Evolutionary conservation across 2,888 invertebrate genomes (phyloP), one percentile per base, ranked within the genome.

Genomic region (Dynastes hyllus): DNA sequence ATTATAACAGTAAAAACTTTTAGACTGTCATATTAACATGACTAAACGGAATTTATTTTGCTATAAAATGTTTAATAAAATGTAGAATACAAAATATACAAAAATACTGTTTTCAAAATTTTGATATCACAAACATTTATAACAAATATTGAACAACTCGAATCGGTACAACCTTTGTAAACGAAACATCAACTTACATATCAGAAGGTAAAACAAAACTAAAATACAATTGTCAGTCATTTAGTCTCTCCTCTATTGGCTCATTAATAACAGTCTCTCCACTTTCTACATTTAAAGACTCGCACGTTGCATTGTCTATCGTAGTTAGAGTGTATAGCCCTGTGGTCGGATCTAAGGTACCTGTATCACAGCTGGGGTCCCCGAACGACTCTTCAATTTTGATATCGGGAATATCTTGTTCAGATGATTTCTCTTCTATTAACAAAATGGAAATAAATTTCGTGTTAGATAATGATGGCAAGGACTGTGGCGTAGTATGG

Each of bases 301-400:
- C 71, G 37, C 50, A 73, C 40, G 58, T 6, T 37, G 27, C 22
- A n/a, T 71, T 37, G 27, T 78, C 78, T 50, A 32, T 2, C 6
- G 32, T 4, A 51, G 79, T 65, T 51, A 81, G 50, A 13, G 81
- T 81, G 80, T 84, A 85, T 66, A 85, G 81, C 40, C 85, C 85
- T 53, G 84, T 84, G 79, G 84, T 84, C 70, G 85, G 84, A 79
- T 85, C 85, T 78, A 85, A 81, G 61, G 81, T 83, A 55, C 85
- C 84, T 66, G 81, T 78, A 27, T 79, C 32, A 55, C 79, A 78
- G 40, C 82, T 80, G n/a, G 81, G 79, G 58, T 81, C 78, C 32
- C 71, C 80, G 22, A 29, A 73, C 5, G 73, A 29, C 16, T 73
- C 58, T 55, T 71, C 58, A 13, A 69, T 9, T 53, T 53, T 69